A percentile compares a stretch with the other conserved stretches of the same genome.
Evolutionary conservation across 37 sponge, comb jelly and placozoan genomes (phyloP).

Genomic region (Eunapius fragilis): DNA sequence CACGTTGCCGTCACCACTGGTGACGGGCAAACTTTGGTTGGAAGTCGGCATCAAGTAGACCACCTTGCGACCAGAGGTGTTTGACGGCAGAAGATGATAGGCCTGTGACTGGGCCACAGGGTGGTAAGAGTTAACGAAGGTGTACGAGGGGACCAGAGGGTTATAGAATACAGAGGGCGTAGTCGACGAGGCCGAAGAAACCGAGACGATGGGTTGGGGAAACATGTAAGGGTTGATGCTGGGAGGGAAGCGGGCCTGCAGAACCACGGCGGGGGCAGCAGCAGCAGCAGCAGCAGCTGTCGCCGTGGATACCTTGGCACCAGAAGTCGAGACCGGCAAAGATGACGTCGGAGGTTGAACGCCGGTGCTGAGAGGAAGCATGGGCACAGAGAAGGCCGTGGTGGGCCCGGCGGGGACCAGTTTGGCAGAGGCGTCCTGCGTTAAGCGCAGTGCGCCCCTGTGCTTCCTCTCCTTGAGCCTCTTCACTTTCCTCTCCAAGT

Average conservation of each 20-base stretch:
- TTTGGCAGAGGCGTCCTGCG: not conserved
- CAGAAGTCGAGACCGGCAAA: not conserved
- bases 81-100: not conserved
- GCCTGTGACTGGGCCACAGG: not conserved
- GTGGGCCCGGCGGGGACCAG: not conserved
- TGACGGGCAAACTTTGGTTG: not conserved
- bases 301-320: not conserved
- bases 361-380: constrained; percentile 18
- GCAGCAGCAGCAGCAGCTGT: not conserved
- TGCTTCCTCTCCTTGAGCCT: constrained; percentile 11
- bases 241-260: not conserved
- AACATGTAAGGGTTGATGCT: constrained; percentile 10
- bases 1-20: not conserved
- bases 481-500: constrained; percentile 14
- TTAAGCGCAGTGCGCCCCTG: not conserved
- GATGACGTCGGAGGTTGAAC: not conserved
- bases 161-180: constrained; percentile 19
- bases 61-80: constrained; percentile 3
- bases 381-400: not conserved
- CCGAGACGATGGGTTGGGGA: constrained; percentile 8
- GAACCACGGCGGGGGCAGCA: not conserved
- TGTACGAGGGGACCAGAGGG: constrained; percentile 30
- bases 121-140: constrained; percentile 30
- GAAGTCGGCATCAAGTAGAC: constrained; percentile 10
- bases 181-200: not conserved